Conservation (phyloP, 2,797 vertebrate genomes). For the Danio aesculapii region DNA sequence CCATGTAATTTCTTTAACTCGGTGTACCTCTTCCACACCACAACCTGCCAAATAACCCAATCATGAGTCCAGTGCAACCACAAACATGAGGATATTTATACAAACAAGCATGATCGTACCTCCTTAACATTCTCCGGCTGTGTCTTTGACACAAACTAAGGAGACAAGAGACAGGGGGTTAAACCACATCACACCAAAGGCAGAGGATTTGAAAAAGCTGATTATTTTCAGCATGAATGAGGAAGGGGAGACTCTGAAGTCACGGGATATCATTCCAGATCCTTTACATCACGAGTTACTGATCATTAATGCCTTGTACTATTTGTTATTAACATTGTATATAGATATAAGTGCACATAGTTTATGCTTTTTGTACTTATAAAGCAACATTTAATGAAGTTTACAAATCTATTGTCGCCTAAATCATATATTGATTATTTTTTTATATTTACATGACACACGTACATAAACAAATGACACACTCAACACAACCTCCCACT, state of each 20-base stretch:
- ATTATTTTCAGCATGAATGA: neutral
- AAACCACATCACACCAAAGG: conserved; percentile 2
- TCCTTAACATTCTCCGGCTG: conserved; percentile 89
- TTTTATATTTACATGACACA: too few relatives aligned
- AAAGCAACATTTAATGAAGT: neutral
- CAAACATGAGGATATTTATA: neutral
- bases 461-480: too few relatives aligned
- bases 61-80: neutral
- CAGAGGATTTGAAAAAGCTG: neutral
- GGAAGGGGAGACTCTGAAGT: neutral
- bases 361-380: neutral
- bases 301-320: neutral
- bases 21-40: conserved; percentile 88
- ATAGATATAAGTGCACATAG: too few relatives aligned
- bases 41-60: conserved; percentile 73
- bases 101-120: conserved; percentile 63
- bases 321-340: neutral
- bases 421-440: neutral
- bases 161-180: conserved; percentile 5
- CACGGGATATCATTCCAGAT: conserved; percentile 22
- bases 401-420: neutral
- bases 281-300: conserved; percentile 44
- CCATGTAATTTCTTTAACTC: conserved; percentile 92
- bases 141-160: conserved; percentile 88
- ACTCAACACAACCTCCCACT: neutral